Percentiles rank a stretch among this genome's conserved stretches.
These are phyloP conservation scores for Platyrinchus mystaceus DNA, from an alignment of 2,797 vertebrate species.

Conservation along the genomic window DNA sequence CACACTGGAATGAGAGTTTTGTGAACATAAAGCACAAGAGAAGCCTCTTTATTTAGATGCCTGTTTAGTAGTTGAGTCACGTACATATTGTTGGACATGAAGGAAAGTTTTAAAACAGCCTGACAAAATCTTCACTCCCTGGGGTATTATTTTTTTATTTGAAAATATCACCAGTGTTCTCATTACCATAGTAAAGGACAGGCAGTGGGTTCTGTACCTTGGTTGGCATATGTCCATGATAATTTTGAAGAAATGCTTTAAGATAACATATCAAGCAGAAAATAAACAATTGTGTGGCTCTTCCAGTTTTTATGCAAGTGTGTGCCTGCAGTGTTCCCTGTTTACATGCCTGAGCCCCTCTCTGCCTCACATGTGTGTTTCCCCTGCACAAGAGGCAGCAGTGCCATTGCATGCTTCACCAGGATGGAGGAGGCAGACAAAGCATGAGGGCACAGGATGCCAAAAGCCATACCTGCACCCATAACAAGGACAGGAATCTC, in stretches of 20 bases:
- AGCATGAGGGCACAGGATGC: accelerated
- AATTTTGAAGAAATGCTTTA: slow-evolving; percentile 2
- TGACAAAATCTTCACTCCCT: slow-evolving; percentile 1
- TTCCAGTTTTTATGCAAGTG: not conserved
- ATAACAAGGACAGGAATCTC: not conserved
- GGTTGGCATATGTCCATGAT: not conserved
- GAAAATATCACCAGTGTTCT: not conserved
- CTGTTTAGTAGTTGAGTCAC: slow-evolving; percentile 69
- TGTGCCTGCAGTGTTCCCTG: not conserved
- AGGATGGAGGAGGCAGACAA: not conserved
- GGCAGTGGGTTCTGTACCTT: not conserved
- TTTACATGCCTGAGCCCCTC: not conserved
- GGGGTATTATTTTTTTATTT: not conserved
- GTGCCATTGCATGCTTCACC: accelerated
- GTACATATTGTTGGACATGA: slow-evolving; percentile 35
- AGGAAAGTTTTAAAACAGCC: slow-evolving; percentile 47
- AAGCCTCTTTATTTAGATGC: slow-evolving; percentile 64
- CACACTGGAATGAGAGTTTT: slow-evolving; percentile 41
- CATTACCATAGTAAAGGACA: not conserved
- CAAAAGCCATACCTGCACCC: not conserved
- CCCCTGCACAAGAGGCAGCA: not conserved
- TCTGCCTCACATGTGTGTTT: not conserved
- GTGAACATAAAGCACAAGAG: slow-evolving; percentile 59
- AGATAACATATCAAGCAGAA: not conserved
- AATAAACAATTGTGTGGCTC: not conserved